Evolutionary conservation across 2,888 invertebrate species (phyloP).

Genomic region (Sesamia inferens): DNA sequence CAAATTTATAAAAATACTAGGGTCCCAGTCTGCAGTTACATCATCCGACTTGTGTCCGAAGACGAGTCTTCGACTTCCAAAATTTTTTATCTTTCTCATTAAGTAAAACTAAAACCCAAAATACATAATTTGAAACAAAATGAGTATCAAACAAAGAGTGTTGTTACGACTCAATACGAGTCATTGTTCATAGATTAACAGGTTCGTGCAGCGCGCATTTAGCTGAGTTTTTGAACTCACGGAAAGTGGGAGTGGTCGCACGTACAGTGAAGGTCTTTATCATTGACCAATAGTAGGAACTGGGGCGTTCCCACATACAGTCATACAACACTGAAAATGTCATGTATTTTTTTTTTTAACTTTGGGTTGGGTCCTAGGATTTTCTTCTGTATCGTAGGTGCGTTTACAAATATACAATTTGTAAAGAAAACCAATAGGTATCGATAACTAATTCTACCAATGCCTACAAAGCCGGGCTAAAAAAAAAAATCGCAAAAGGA

Average conservation of each 20-base stretch:
- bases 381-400: no score
- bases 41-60: background rate
- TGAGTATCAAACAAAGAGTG: no score
- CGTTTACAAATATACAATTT: no score
- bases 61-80: background rate
- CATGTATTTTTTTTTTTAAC: no score
- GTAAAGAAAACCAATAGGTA: no score
- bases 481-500: no score
- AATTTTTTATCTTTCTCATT: background rate
- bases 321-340: background rate
- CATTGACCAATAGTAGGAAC: constrained; percentile 28
- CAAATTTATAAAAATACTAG: no score
- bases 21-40: background rate
- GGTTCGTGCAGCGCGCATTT: background rate
- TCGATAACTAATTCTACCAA: no score
- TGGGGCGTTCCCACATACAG: constrained; percentile 30
- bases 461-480: no score
- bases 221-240: background rate
- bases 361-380: no score
- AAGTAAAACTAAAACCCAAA: background rate
- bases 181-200: background rate
- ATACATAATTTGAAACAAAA: no score
- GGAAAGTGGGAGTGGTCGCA: constrained; percentile 20
- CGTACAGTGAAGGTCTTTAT: constrained; percentile 21
- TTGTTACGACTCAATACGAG: background rate